These are phyloP conservation scores for Micronisus gabar DNA, from an alignment of 2,113 vertebrate species.

Conservation along the genomic window DNA sequence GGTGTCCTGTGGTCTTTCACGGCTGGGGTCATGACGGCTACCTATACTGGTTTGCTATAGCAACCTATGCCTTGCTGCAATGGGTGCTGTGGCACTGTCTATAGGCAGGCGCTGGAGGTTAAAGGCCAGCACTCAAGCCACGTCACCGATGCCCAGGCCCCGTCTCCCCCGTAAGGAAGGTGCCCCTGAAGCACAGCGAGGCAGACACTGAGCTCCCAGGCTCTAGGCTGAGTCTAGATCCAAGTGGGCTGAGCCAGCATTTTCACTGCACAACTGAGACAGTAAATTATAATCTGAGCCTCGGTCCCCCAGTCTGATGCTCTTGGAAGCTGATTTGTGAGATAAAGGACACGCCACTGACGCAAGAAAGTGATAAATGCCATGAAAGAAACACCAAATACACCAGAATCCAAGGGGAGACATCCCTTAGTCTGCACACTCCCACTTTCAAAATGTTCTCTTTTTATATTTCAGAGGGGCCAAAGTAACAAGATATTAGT, in stretches of 20 bases:
- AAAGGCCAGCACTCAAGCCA: not conserved
- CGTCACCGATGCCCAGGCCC: fast-evolving
- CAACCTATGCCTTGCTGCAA: not conserved
- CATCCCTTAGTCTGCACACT: not conserved
- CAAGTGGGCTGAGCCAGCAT: not conserved
- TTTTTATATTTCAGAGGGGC: not conserved
- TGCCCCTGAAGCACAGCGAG: fast-evolving
- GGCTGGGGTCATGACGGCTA: not conserved
- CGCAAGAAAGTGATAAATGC: not conserved
- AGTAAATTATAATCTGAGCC: not conserved
- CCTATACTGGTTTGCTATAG: not conserved
- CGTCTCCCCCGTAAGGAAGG: not conserved
- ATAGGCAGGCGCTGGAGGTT: not conserved
- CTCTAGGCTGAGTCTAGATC: not conserved
- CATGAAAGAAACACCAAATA: not conserved
- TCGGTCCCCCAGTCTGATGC: not conserved
- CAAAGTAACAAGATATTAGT: not conserved
- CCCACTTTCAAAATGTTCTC: not conserved
- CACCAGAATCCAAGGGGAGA: not conserved
- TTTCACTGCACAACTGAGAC: not conserved
- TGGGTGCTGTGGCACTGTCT: not conserved
- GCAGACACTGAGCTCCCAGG: not conserved
- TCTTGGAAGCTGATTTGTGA: not conserved
- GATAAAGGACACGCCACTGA: not conserved
- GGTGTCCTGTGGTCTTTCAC: not conserved